Conservation (phyloP, 2,888 invertebrate species). For the Zeuzera pyrina region DNA sequence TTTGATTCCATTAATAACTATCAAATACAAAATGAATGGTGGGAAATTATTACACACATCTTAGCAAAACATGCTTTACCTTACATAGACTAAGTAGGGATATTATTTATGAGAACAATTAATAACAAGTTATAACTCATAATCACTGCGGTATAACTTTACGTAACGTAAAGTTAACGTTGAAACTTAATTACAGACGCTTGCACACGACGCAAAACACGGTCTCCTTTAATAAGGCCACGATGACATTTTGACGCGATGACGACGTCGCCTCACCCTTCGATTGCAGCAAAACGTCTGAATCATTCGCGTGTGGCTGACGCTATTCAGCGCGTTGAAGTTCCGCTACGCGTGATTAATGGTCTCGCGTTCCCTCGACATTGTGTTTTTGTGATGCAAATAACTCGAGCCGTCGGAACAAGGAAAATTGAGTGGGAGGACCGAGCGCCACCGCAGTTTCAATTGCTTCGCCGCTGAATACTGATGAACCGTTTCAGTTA, state of each 20-base stretch:
- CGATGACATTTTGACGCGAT: slow-evolving; percentile 10
- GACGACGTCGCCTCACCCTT: slow-evolving; percentile 23
- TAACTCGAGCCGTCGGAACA: slow-evolving; percentile 69
- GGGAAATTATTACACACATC: too few species aligned
- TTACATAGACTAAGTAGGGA: too few species aligned
- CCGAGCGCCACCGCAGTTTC: slow-evolving; percentile 65
- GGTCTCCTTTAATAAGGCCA: slow-evolving; percentile 12
- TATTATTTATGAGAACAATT: too few species aligned
- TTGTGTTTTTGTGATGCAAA: slow-evolving; percentile 73
- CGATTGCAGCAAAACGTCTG: slow-evolving; percentile 53
- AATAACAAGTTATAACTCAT: too few species aligned
- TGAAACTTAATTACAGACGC: too few species aligned
- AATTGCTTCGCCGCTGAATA: slow-evolving; percentile 68
- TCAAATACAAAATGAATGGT: too few species aligned
- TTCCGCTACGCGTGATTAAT: slow-evolving; percentile 67
- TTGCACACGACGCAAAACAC: slow-evolving; percentile 1
- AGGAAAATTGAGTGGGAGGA: slow-evolving; percentile 69
- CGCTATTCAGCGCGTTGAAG: slow-evolving; percentile 57
- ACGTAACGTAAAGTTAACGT: too few species aligned
- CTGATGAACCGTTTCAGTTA: slow-evolving; percentile 63
- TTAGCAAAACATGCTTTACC: too few species aligned
- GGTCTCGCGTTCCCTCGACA: slow-evolving; percentile 65
- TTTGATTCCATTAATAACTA: too few species aligned
- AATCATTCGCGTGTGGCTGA: slow-evolving; percentile 65
- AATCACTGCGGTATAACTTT: too few species aligned